Evolutionary conservation across 92 coral and sea anemone species (phyloP).

Genomic region (Zoanthus sansibaricus): DNA sequence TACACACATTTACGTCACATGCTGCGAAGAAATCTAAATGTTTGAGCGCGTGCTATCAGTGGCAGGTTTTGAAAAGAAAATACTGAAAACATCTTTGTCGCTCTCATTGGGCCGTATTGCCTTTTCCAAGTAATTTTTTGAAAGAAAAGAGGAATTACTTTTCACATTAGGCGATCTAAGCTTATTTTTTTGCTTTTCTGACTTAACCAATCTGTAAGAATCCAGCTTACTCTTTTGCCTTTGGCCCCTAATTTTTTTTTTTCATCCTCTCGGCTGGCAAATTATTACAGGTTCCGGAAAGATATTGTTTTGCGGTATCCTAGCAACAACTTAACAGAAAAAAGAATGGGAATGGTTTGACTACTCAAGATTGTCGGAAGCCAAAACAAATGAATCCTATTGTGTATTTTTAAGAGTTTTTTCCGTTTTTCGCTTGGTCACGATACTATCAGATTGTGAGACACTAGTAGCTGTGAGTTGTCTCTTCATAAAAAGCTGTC

Average conservation of each 20-base stretch:
- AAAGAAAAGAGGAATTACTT: not conserved
- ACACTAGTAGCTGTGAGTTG: not conserved
- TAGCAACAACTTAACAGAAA: slow-evolving; percentile 28
- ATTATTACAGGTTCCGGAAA: not conserved
- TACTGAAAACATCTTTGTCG: not conserved
- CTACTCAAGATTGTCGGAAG: slow-evolving; percentile 25
- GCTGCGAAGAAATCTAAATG: not conserved
- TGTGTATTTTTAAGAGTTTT: not conserved
- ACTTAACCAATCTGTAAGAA: not conserved
- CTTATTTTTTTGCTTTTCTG: not conserved
- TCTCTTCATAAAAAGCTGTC: not conserved
- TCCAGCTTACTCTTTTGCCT: not conserved
- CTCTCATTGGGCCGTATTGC: not conserved
- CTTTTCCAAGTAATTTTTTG: not conserved
- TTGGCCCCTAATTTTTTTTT: not conserved
- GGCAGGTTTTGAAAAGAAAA: not conserved
- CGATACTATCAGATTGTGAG: not conserved
- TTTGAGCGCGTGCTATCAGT: not conserved
- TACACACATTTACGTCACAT: not conserved
- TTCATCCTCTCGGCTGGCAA: not conserved
- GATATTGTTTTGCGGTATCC: slow-evolving; percentile 8
- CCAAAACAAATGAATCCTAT: not conserved
- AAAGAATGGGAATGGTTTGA: not conserved
- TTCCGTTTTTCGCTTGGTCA: not conserved
- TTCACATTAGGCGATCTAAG: not conserved